Evolutionary conservation across 2,888 invertebrate species (phyloP).

Genomic region (Acronicta leporina): DNA sequence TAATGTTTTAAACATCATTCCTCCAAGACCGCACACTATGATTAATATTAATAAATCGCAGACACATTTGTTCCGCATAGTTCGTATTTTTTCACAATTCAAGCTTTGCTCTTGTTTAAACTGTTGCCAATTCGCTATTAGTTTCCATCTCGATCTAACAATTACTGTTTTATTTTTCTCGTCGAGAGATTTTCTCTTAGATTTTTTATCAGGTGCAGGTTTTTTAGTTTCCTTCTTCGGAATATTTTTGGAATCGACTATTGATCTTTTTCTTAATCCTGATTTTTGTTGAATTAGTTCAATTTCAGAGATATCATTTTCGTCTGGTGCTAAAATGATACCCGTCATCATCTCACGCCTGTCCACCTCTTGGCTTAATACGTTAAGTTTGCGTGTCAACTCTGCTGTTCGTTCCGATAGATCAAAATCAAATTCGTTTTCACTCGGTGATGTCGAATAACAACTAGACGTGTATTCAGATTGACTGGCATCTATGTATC

Average conservation of each 20-base stretch:
- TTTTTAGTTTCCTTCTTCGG: slow-evolving; percentile 61
- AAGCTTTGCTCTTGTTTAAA: slow-evolving; percentile 89
- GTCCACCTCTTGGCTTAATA: slow-evolving; percentile 80
- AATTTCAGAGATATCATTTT: slow-evolving; percentile 49
- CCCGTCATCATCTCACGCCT: slow-evolving; percentile 67
- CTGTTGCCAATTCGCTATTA: slow-evolving; percentile 86
- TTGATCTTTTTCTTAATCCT: slow-evolving; percentile 73
- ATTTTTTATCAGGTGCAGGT: slow-evolving; percentile 61
- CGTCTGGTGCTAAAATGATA: slow-evolving; percentile 69
- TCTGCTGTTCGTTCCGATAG: slow-evolving; percentile 83
- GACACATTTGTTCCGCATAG: slow-evolving; percentile 91
- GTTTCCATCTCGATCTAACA: slow-evolving; percentile 78
- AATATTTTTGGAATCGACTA: slow-evolving; percentile 60
- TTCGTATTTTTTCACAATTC: slow-evolving; percentile 87
- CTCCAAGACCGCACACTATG: slow-evolving; percentile 94
- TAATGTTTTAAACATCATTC: slow-evolving; percentile 93
- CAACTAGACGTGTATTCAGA: slow-evolving; percentile 87
- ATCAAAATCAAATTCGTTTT: slow-evolving; percentile 87
- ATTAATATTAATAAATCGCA: slow-evolving; percentile 91
- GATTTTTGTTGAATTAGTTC: slow-evolving; percentile 64
- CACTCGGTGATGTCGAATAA: slow-evolving; percentile 86
- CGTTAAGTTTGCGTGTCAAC: slow-evolving; percentile 79
- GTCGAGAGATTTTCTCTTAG: slow-evolving; percentile 58
- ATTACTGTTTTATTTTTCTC: slow-evolving; percentile 65
- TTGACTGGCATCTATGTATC: slow-evolving; percentile 86